These are phyloP conservation scores for Pedicia rivosa DNA, from an alignment of 2,888 invertebrate genomes.

Conservation along the genomic window DNA sequence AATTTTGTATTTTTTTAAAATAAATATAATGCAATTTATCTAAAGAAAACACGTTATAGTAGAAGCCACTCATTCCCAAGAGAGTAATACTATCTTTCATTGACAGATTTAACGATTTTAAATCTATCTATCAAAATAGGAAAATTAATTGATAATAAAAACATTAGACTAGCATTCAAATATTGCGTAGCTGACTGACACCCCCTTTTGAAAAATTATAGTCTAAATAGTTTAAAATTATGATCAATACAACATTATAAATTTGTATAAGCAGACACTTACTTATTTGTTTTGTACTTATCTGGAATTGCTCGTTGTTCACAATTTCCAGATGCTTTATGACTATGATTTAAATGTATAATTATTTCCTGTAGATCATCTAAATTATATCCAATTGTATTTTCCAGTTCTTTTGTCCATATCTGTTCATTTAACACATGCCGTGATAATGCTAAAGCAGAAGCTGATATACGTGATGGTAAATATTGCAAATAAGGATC, in stretches of 20 bases:
- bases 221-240: too few species aligned
- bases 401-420: constrained; percentile 50
- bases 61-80: too few species aligned
- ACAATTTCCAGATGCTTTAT: constrained; percentile 44
- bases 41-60: too few species aligned
- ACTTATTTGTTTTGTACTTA: constrained; percentile 71
- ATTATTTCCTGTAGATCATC: constrained; percentile 50
- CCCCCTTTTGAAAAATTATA: too few species aligned
- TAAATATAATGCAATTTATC: too few species aligned
- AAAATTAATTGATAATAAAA: too few species aligned
- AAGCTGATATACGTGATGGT: constrained; percentile 69
- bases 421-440: constrained; percentile 41
- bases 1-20: too few species aligned
- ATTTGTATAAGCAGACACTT: constrained; percentile 19
- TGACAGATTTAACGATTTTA: background rate
- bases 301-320: constrained; percentile 76
- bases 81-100: background rate
- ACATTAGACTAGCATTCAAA: too few species aligned
- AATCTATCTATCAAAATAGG: too few species aligned
- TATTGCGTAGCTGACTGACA: too few species aligned
- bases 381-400: constrained; percentile 50
- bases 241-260: background rate
- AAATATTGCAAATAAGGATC: constrained; percentile 70
- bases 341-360: constrained; percentile 49
- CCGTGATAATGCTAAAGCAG: constrained; percentile 65